Evolutionary conservation across 2,797 vertebrate genomes (phyloP).

Genomic region (Borostomias antarcticus): DNA sequence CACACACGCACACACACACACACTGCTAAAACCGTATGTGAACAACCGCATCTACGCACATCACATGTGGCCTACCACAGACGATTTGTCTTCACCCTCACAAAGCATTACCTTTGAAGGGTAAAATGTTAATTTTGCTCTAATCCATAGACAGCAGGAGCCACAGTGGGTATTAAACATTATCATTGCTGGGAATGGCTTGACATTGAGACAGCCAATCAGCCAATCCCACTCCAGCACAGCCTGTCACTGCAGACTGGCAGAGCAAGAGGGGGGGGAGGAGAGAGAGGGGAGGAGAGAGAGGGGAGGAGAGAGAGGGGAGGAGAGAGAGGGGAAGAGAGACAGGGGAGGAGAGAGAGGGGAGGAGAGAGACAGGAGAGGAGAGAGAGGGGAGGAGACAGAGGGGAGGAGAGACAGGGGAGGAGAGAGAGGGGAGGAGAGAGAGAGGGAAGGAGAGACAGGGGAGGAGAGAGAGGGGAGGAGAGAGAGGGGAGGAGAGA

Average conservation of each 20-base stretch:
- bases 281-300: not conserved
- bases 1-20: not conserved
- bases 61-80: conserved; percentile 9
- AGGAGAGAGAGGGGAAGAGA: conserved; percentile 28
- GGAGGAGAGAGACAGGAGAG: conserved; percentile 1
- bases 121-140: conserved; percentile 70
- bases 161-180: conserved; percentile 76
- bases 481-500: conserved; percentile 12
- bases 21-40: not conserved
- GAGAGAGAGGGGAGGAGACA: not conserved
- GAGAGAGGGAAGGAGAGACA: not conserved
- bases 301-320: conserved; percentile 15
- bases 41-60: conserved; percentile 22
- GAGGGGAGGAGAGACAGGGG: not conserved
- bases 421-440: not conserved
- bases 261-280: conserved; percentile 21
- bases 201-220: conserved; percentile 71
- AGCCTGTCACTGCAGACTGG: conserved; percentile 61
- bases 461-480: not conserved
- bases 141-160: conserved; percentile 68
- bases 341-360: not conserved
- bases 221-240: conserved; percentile 54
- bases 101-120: conserved; percentile 65
- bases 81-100: conserved; percentile 51
- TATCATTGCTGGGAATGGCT: conserved; percentile 76